Conservation (phyloP, 2,113 vertebrate species). For the Cheilinus undulatus region DNA sequence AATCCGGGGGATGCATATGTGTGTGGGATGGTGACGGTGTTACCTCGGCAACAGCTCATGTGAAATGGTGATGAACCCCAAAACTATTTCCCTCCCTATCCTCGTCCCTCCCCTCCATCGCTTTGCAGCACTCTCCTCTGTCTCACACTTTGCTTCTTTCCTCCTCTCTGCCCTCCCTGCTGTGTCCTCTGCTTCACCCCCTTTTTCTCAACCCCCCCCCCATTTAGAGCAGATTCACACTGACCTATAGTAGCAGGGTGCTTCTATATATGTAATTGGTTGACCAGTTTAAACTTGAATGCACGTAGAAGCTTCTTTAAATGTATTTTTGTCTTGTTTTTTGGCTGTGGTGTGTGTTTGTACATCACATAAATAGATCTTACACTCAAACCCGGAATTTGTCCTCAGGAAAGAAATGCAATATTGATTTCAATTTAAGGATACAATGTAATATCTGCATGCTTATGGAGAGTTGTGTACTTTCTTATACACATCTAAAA, state of each 20-base stretch:
- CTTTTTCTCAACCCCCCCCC: background rate
- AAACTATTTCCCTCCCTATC: conserved; percentile 52
- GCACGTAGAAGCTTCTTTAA: background rate
- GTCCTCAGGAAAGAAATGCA: no score
- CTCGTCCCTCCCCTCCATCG: conserved; percentile 7
- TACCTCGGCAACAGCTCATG: conserved; percentile 32
- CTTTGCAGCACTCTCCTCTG: conserved; percentile 33
- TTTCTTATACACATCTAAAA: no score
- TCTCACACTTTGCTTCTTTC: background rate
- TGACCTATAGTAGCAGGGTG: background rate
- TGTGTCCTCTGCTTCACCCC: conserved; percentile 17
- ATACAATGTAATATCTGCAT: no score
- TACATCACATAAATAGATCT: background rate
- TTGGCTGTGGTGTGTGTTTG: background rate
- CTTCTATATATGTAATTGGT: conserved; percentile 22
- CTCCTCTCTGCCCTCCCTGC: background rate
- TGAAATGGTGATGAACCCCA: conserved; percentile 48
- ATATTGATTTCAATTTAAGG: no score
- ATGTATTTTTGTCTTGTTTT: background rate
- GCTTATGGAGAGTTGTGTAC: no score
- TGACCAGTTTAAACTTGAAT: background rate
- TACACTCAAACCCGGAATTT: background rate
- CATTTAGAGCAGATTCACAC: background rate
- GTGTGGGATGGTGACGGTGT: conserved; percentile 14
- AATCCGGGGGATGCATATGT: conserved; percentile 36